Conservation (phyloP, 2,113 vertebrate species). For the Odobenus rosmarus region DNA sequence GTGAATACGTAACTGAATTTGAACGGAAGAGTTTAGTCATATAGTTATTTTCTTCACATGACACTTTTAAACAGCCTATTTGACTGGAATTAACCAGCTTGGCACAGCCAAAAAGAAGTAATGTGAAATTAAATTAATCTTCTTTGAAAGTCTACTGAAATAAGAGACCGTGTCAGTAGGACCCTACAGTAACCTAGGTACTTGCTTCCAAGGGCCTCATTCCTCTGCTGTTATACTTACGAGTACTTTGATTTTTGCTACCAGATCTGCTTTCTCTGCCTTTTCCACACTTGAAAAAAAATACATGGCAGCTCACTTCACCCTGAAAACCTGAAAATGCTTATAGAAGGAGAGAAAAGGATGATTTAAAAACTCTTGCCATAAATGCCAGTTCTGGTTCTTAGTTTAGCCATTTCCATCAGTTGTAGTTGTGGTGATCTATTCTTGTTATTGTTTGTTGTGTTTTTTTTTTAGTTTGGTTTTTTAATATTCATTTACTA, state of each 20-base stretch:
- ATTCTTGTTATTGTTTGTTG: neutral
- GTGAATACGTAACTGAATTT: neutral
- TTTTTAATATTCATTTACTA: slow-evolving; percentile 68
- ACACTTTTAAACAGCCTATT: slow-evolving; percentile 6
- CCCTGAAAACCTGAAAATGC: neutral
- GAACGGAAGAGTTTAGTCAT: neutral
- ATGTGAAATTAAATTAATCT: slow-evolving; percentile 40
- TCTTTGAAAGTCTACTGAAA: slow-evolving; percentile 28
- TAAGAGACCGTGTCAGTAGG: neutral
- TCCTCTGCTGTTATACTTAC: neutral
- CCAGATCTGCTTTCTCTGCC: neutral
- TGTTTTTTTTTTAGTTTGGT: slow-evolving; percentile 30
- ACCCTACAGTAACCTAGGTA: neutral
- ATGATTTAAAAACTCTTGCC: neutral
- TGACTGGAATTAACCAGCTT: slow-evolving; percentile 40
- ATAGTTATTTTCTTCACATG: neutral
- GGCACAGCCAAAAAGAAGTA: slow-evolving; percentile 42
- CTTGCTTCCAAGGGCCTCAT: neutral
- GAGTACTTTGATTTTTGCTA: neutral
- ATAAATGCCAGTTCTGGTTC: neutral
- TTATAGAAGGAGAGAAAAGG: slow-evolving; percentile 7
- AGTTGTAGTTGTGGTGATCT: neutral
- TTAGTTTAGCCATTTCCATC: neutral
- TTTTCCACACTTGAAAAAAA: slow-evolving; percentile 43
- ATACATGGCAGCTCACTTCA: slow-evolving; percentile 47